A percentile compares a stretch with the other conserved stretches of the same genome.
Conservation (phyloP, 64 coral and sea anemone species). For the Anthopleura sola region DNA sequence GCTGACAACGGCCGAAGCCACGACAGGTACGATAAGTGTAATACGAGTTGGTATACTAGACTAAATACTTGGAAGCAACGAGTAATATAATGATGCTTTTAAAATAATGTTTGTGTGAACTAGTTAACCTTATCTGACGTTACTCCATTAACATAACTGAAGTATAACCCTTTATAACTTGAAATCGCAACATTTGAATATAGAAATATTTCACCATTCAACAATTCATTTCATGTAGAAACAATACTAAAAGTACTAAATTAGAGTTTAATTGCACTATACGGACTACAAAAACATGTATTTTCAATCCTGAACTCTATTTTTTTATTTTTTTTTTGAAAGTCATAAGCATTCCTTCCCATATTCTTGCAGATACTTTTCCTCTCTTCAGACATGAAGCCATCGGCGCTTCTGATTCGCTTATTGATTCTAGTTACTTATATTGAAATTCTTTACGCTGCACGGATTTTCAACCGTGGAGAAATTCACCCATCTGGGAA, state of each 20-base stretch:
- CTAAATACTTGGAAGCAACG: not conserved
- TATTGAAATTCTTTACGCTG: not conserved
- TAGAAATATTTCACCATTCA: too few relatives aligned
- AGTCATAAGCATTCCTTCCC: not conserved
- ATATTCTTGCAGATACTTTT: not conserved
- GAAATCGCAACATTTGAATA: too few relatives aligned
- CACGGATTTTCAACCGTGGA: not conserved
- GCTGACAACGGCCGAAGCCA: not conserved
- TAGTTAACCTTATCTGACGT: too few relatives aligned
- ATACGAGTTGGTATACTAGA: not conserved
- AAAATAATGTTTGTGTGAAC: too few relatives aligned
- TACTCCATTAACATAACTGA: too few relatives aligned
- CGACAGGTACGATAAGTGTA: not conserved
- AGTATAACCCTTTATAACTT: too few relatives aligned
- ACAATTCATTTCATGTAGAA: too few relatives aligned
- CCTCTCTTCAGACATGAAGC: not conserved
- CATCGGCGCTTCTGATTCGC: not conserved
- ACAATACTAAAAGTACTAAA: too few relatives aligned
- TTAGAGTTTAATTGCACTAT: too few relatives aligned
- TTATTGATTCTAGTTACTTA: not conserved
- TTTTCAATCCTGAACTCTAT: too few relatives aligned
- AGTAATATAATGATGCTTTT: too few relatives aligned
- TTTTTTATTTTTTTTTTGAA: too few relatives aligned
- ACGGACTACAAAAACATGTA: not conserved
- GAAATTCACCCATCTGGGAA: constrained; percentile 42